Conservation (phyloP, 2,797 vertebrate species). For the Myotis daubentonii region DNA sequence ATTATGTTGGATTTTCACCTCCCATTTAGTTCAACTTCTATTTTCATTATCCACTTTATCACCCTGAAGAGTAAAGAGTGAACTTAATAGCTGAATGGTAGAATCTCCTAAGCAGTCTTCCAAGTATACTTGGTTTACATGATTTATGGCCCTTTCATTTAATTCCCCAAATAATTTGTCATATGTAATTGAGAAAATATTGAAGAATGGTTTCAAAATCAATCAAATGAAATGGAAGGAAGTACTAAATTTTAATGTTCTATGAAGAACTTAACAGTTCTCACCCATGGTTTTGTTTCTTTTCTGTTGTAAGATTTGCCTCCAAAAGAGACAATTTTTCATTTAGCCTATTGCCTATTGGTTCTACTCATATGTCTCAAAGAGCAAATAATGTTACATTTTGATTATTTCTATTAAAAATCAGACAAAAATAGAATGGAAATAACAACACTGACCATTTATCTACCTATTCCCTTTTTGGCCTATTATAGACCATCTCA, state of each 20-base stretch:
- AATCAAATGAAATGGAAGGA: conserved; percentile 38
- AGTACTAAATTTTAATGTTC: conserved; percentile 45
- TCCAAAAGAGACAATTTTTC: neutral
- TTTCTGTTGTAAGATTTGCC: conserved; percentile 26
- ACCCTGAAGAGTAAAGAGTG: neutral
- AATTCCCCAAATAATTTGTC: conserved; percentile 39
- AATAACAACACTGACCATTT: neutral
- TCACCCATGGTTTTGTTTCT: neutral
- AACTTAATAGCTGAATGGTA: neutral
- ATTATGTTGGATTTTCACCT: conserved; percentile 9
- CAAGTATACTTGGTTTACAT: conserved; percentile 25
- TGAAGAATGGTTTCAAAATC: conserved; percentile 46
- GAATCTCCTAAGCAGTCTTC: conserved; percentile 5
- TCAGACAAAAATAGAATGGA: neutral
- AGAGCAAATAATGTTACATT: neutral
- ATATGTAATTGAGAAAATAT: conserved; percentile 48
- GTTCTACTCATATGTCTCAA: neutral
- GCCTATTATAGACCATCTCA: neutral
- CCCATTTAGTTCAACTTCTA: neutral
- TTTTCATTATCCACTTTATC: conserved; percentile 45
- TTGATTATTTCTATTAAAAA: neutral
- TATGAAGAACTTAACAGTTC: conserved; percentile 3
- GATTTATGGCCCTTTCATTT: conserved; percentile 48
- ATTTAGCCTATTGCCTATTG: neutral
- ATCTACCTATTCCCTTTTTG: neutral